phyloP scores from a whole-genome alignment of 2,888 invertebrate genomes.

The Protophormia terraenovae region DNA sequence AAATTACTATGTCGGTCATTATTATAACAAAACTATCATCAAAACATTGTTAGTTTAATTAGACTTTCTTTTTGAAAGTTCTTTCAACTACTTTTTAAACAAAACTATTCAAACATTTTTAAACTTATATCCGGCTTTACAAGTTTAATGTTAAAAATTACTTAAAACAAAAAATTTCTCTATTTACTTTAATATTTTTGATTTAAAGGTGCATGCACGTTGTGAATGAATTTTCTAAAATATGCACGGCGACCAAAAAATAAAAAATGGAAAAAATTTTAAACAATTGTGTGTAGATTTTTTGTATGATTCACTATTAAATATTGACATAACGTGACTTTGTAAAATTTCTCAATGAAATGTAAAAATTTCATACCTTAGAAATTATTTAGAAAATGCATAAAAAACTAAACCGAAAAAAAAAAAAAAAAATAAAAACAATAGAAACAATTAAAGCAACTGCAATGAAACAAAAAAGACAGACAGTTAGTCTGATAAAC shows the following conservation, averaged over 20 bases:
- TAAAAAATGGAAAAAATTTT: neutral
- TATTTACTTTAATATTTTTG: conserved; percentile 1
- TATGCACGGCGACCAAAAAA: neutral
- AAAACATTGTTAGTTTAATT: no score
- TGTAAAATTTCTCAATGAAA: conserved; percentile 64
- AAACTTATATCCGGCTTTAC: conserved; percentile 30
- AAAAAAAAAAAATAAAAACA: conserved; percentile 16
- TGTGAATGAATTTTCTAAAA: conserved; percentile 21
- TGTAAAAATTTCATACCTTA: conserved; percentile 47
- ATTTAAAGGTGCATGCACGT: neutral
- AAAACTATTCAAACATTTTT: neutral
- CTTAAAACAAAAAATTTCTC: conserved; percentile 35
- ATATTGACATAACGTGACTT: conserved; percentile 68
- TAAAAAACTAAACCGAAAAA: no score
- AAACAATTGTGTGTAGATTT: conserved; percentile 26
- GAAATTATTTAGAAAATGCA: no score
- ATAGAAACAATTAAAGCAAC: neutral
- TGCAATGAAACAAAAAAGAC: neutral
- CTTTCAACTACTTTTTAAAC: neutral
- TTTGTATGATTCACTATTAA: conserved; percentile 56
- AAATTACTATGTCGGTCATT: no score
- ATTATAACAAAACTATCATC: no score
- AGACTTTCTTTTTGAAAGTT: neutral
- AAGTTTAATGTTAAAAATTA: conserved; percentile 16
- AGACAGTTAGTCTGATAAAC: conserved; percentile 27